Evolutionary conservation across 2,797 vertebrate genomes (phyloP).

Genomic region (Momotus momota): DNA sequence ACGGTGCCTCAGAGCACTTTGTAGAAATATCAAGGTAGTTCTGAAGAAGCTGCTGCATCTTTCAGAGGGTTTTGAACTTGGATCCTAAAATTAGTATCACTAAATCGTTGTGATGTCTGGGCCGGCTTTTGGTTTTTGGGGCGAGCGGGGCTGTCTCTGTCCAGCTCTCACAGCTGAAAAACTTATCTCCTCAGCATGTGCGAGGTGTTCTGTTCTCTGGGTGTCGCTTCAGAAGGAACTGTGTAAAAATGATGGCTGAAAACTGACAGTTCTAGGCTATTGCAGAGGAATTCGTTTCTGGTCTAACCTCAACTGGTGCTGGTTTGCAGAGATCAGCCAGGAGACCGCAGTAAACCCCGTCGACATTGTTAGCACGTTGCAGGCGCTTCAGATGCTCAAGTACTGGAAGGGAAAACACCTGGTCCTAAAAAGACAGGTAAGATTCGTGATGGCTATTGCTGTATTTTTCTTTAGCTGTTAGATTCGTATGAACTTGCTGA

Average conservation of each 20-base stretch:
- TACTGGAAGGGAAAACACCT: conserved; percentile 99
- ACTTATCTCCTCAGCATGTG: accelerated
- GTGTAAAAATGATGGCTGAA: neutral
- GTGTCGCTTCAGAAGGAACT: neutral
- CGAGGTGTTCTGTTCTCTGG: neutral
- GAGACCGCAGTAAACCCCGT: conserved; percentile 98
- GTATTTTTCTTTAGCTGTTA: neutral
- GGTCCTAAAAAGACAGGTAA: conserved; percentile 96
- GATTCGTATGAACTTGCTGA: neutral
- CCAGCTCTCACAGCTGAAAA: neutral
- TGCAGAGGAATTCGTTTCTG: neutral
- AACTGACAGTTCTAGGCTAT: accelerated
- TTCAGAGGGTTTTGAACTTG: neutral
- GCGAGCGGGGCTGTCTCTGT: neutral
- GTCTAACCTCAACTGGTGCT: neutral
- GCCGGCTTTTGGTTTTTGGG: neutral
- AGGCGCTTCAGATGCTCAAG: conserved; percentile 99
- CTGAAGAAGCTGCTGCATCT: neutral
- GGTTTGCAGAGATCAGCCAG: conserved; percentile 94
- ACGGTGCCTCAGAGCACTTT: neutral
- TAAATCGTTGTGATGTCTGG: neutral
- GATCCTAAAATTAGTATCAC: neutral
- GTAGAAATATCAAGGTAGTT: accelerated
- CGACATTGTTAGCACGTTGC: conserved; percentile 98
- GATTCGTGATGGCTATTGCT: neutral